phyloP scores from a whole-genome alignment of 1,140 invertebrate genomes.

The Lutraria rhynchaena region DNA sequence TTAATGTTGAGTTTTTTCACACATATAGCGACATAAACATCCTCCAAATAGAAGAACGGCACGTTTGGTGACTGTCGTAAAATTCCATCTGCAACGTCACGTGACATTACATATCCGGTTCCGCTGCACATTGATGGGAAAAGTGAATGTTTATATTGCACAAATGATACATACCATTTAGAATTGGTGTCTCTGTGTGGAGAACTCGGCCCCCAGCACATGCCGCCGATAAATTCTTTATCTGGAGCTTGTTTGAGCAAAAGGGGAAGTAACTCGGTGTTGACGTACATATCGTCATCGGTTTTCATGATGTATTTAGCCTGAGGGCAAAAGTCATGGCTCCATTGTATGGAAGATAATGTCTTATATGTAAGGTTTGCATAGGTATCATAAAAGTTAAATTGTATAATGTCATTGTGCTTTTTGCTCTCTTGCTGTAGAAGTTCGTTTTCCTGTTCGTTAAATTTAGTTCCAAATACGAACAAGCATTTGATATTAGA shows the following conservation, averaged over 20 bases:
- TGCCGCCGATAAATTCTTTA: constrained; percentile 54
- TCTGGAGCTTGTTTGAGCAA: constrained; percentile 60
- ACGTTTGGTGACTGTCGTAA: constrained; percentile 69
- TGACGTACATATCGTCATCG: constrained; percentile 93
- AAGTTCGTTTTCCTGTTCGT: constrained; percentile 26
- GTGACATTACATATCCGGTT: constrained; percentile 80
- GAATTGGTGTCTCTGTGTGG: constrained; percentile 73
- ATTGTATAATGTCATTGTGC: constrained; percentile 70
- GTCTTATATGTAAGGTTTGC: constrained; percentile 83
- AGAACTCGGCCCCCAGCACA: constrained; percentile 64
- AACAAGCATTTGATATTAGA: constrained; percentile 48
- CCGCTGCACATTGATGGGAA: constrained; percentile 82
- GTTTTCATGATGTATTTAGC: constrained; percentile 91
- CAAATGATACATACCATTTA: constrained; percentile 80
- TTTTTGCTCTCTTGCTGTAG: constrained; percentile 84
- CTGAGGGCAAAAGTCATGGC: constrained; percentile 85
- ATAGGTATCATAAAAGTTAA: constrained; percentile 73
- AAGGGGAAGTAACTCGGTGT: constrained; percentile 84
- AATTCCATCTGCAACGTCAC: constrained; percentile 74
- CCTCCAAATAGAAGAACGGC: constrained; percentile 80
- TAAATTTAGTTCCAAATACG: constrained; percentile 48
- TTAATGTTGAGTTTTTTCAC: constrained; percentile 51
- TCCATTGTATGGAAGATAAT: constrained; percentile 92
- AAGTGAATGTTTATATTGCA: constrained; percentile 72
- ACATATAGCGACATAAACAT: constrained; percentile 79